These are phyloP conservation scores for Prionace glauca DNA, from an alignment of 2,797 vertebrate species.

Conservation along the genomic window DNA sequence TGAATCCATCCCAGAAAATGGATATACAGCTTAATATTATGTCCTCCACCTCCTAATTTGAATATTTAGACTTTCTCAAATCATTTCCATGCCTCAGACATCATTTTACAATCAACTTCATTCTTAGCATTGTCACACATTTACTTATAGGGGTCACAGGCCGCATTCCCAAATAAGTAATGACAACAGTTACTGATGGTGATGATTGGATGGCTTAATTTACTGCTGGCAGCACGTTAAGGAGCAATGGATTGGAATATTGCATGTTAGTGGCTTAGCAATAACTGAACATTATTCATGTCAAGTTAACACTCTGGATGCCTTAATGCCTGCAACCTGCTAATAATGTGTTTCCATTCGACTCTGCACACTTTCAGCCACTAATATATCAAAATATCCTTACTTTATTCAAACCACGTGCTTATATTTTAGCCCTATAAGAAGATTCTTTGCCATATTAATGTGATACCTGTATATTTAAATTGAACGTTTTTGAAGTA, in stretches of 20 bases:
- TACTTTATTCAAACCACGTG: background rate
- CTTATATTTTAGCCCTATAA: background rate
- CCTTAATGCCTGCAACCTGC: background rate
- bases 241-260: background rate
- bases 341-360: background rate
- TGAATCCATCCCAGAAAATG: background rate
- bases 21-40: background rate
- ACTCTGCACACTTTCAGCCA: background rate
- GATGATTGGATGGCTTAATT: background rate
- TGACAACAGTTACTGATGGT: constrained; percentile 1
- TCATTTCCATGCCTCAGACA: background rate
- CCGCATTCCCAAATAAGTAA: background rate
- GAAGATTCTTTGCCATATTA: background rate
- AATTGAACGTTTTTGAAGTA: background rate
- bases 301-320: background rate
- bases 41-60: background rate
- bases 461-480: background rate
- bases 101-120: background rate
- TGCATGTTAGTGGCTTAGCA: background rate
- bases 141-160: constrained; percentile 6
- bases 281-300: background rate
- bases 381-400: background rate
- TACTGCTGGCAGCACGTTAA: background rate
- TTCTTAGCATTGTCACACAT: background rate
- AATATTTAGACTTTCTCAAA: background rate